Base-by-base conservation (phyloP, 2,888 invertebrate species). In the Eulithis testata region DNA sequence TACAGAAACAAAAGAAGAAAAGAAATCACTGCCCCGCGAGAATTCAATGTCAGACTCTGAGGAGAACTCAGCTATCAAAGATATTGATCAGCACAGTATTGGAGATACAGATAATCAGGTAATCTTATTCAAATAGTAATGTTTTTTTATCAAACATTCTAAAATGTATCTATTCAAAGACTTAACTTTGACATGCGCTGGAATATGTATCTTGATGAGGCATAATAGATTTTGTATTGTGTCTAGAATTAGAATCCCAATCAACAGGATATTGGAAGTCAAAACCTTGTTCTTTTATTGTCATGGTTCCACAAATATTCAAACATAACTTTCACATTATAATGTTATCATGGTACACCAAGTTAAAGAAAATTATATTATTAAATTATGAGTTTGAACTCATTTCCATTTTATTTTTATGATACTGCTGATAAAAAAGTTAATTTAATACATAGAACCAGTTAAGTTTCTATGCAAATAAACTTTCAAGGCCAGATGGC, bases 31-130 rank as follows among this genome's bases (percentile, higher is more conserved):
- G 61, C 94, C 91, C 71, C 94, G 94, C 77, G 95, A 95, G 36
- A 95, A 94, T 80, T 96, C 95, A 0, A 95, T 94, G 44, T 96
- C 96, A 55, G 96, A 96, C 82, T 95, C 95, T 0, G 93, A 93
- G 78, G 93, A 93, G 69, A 93, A 89, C 73, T 93, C 93, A 6
- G 87, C 85, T 11, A 77, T 84, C 0, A 93, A 91, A 69, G 93
- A 93, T 73, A 81, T 77, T 27, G 93, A 93, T 65, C 91, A 90
- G 68, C 92, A 90, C 70, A 93, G 93, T 82, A 83, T 93, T 55
- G 91, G 92, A 45, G 93, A 93, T 73, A 93, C 93, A 69, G 93
- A 93, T 68, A 93, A 93, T 74, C 93, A 93, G 88, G 93, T 90
- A 49, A 49, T 21, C 21, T 47, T 77, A 69, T 56, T 66, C n/a